These are phyloP conservation scores for Xestoiulus laeticollis DNA, from an alignment of 2,888 invertebrate genomes.

Conservation along the genomic window DNA sequence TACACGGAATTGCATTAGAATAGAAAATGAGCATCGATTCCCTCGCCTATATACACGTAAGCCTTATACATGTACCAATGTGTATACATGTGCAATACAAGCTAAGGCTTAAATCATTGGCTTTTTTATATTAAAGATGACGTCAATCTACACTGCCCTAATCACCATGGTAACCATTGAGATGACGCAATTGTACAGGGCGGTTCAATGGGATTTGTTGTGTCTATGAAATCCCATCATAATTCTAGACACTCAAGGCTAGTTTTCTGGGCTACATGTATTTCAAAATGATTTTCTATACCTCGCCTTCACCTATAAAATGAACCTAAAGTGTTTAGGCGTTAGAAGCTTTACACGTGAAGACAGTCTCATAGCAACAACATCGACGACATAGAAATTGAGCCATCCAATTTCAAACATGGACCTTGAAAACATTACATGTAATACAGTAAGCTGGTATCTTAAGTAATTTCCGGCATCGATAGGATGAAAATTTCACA, in stretches of 20 bases:
- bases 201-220: not conserved
- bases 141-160: not conserved
- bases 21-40: not conserved
- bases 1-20: not conserved
- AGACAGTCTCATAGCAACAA: too few relatives aligned
- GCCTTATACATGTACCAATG: not conserved
- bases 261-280: too few relatives aligned
- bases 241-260: not conserved
- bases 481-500: too few relatives aligned
- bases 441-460: too few relatives aligned
- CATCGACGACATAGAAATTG: too few relatives aligned
- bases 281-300: too few relatives aligned
- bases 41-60: not conserved
- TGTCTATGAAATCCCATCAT: not conserved
- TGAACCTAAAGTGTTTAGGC: not conserved
- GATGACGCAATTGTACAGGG: not conserved
- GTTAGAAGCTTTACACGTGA: too few relatives aligned
- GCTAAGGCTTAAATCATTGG: too few relatives aligned
- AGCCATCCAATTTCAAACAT: too few relatives aligned
- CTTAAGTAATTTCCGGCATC: too few relatives aligned
- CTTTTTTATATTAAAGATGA: not conserved
- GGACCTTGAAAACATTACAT: too few relatives aligned
- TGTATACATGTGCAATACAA: too few relatives aligned
- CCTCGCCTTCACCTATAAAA: not conserved
- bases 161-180: not conserved